Base-by-base conservation (phyloP, 2,113 vertebrate genomes). In the Chloroceryle aenea region DNA sequence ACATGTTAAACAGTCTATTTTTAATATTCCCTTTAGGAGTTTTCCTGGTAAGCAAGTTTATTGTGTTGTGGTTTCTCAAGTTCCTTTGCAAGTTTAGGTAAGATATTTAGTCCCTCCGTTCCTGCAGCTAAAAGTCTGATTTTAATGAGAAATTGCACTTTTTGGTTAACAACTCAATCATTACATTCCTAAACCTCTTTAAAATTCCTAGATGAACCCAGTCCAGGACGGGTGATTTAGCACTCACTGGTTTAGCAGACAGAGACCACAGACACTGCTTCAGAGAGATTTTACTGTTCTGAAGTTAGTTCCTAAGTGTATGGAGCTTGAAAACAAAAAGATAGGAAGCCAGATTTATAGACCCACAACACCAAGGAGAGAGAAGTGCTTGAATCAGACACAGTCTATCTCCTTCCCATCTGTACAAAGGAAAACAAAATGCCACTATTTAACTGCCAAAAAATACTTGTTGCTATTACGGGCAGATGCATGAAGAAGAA, bases 121-220 rank as follows among this genome's bases (percentile, higher is more conserved):
- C 15, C 71, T 69, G 58, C 23, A 91, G 75, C 62, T 75, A 75
- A 85, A 91, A 85, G 48, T 48, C 78, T 69, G 63, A 76, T 83
- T 87, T 66, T 93, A 94, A 93, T 22, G 75, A 88, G 62, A 82
- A 78, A 85, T 7, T 85, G 59, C 32, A 34, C 79, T 47, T 83
- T 94, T 94, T 71, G 75, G 45, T 77, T 69, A 74, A 67, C 53
- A 77, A 55, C 53, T 83, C 82, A 69, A 34, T 69, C 71, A 66
- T 53, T 69, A 58, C 27, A 58, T 90, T 77, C 92, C 91, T 92
- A 92, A 90, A 63, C 29, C 63, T 88, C 88, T 94, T 95, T 77
- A 88, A 88, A 96, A 93, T 88, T 93, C 90, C 85, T 93, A 61
- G 47, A 94, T 85, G 45, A 75, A 83, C 16, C 68, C 45, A 83